These are phyloP conservation scores for Phyllotreta striolata DNA, from an alignment of 2,888 invertebrate species.

Conservation along the genomic window DNA sequence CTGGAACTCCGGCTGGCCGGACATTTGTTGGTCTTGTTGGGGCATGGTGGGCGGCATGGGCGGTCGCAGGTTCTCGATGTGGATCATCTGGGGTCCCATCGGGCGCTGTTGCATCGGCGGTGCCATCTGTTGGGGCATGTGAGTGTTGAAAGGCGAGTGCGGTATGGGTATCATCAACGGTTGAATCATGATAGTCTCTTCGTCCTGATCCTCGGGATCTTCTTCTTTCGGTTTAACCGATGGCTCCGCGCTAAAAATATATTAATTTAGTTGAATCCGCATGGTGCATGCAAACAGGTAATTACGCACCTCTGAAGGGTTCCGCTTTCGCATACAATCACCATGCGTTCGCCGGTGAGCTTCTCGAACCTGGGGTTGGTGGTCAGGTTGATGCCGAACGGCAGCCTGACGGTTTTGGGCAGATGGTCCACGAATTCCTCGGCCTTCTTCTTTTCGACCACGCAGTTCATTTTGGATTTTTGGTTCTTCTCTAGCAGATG, in stretches of 20 bases:
- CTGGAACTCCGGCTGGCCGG: constrained; percentile 55
- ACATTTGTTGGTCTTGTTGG: constrained; percentile 22
- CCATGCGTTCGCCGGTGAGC: constrained; percentile 84
- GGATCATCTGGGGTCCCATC: constrained; percentile 39
- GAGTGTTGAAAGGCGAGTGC: constrained; percentile 56
- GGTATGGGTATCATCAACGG: constrained; percentile 61
- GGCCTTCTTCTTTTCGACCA: constrained; percentile 84
- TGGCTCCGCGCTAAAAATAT: constrained; percentile 42
- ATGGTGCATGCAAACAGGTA: neutral
- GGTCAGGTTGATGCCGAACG: constrained; percentile 73
- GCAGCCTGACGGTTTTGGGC: constrained; percentile 69
- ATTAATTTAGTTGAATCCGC: constrained; percentile 4
- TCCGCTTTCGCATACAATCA: constrained; percentile 88
- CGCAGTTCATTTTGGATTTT: constrained; percentile 87
- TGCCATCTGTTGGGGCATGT: constrained; percentile 57
- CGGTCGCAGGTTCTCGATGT: constrained; percentile 61
- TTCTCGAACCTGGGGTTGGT: constrained; percentile 77
- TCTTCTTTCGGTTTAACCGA: constrained; percentile 40
- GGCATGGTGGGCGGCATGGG: constrained; percentile 55
- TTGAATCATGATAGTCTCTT: constrained; percentile 61
- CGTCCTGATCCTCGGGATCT: constrained; percentile 51
- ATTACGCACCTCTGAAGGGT: constrained; percentile 67
- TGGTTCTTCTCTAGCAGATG: constrained; percentile 76
- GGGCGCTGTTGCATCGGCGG: constrained; percentile 45
- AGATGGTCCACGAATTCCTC: constrained; percentile 85